These are phyloP conservation scores for Mantis religiosa DNA, from an alignment of 2,888 invertebrate species.

Conservation along the genomic window DNA sequence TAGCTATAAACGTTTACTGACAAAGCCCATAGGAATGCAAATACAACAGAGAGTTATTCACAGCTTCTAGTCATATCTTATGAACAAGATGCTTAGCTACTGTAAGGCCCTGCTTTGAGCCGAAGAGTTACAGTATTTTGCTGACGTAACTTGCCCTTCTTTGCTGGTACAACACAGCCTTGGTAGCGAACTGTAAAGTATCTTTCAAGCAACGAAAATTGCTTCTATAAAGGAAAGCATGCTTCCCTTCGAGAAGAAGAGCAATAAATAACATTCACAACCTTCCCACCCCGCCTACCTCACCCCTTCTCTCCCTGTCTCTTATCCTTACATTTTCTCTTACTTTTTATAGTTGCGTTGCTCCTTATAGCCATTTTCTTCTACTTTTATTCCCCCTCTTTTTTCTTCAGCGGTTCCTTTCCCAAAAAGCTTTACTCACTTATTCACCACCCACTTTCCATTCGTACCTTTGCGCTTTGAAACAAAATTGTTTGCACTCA, in stretches of 20 bases:
- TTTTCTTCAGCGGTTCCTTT: not conserved
- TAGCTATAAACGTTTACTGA: too few relatives aligned
- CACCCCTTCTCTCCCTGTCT: not conserved
- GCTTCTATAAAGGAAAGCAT: conserved; percentile 17
- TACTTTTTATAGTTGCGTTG: not conserved
- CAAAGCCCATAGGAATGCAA: too few relatives aligned
- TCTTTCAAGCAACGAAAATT: conserved; percentile 17
- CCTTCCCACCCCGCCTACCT: not conserved
- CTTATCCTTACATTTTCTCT: not conserved
- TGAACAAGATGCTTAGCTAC: too few relatives aligned
- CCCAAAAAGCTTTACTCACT: not conserved
- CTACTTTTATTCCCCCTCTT: not conserved
- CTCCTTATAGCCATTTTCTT: not conserved
- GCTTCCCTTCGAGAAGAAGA: not conserved
- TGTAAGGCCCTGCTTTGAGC: not conserved
- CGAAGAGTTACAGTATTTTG: not conserved
- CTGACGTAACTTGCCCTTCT: not conserved
- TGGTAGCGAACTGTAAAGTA: not conserved
- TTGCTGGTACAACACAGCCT: not conserved
- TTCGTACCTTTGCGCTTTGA: not conserved
- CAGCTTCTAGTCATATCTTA: too few relatives aligned
- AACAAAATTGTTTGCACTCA: conserved; percentile 6
- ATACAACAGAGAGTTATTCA: too few relatives aligned
- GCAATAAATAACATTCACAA: not conserved
- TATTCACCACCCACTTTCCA: not conserved